Evolutionary conservation across 2,888 invertebrate species (phyloP).

Genomic region (Monochamus alternatus): DNA sequence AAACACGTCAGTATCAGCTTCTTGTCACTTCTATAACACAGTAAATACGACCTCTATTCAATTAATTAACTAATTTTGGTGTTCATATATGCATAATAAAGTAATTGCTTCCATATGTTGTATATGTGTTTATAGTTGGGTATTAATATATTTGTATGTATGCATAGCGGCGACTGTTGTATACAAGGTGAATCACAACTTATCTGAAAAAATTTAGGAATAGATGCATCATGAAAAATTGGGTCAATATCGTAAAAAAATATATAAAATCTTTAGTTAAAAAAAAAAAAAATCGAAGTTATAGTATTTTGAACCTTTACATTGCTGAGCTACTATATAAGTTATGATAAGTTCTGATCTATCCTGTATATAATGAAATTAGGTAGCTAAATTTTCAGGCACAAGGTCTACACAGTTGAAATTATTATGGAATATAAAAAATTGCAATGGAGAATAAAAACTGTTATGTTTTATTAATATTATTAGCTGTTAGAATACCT

Average conservation of each 20-base stretch:
- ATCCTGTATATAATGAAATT: background rate
- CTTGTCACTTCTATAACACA: background rate
- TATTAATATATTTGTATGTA: too few relatives aligned
- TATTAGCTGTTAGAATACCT: too few relatives aligned
- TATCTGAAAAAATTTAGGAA: too few relatives aligned
- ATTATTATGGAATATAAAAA: background rate
- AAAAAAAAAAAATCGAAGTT: too few relatives aligned
- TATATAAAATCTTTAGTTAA: too few relatives aligned
- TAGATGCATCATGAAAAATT: too few relatives aligned
- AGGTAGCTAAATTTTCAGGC: background rate
- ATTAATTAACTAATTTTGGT: background rate
- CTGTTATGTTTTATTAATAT: background rate
- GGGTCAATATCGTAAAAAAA: too few relatives aligned
- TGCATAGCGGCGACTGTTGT: background rate
- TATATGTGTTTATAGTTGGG: too few relatives aligned
- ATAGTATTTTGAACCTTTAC: too few relatives aligned
- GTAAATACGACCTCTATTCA: background rate
- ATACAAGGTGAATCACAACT: background rate
- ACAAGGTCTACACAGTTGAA: background rate
- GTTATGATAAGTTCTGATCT: too few relatives aligned
- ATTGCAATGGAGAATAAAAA: background rate
- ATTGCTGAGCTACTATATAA: too few relatives aligned
- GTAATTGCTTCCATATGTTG: background rate
- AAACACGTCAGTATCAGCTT: background rate
- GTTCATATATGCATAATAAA: background rate